Conservation (phyloP, 2,113 vertebrate species). For the Gnathonemus longibarbis region DNA sequence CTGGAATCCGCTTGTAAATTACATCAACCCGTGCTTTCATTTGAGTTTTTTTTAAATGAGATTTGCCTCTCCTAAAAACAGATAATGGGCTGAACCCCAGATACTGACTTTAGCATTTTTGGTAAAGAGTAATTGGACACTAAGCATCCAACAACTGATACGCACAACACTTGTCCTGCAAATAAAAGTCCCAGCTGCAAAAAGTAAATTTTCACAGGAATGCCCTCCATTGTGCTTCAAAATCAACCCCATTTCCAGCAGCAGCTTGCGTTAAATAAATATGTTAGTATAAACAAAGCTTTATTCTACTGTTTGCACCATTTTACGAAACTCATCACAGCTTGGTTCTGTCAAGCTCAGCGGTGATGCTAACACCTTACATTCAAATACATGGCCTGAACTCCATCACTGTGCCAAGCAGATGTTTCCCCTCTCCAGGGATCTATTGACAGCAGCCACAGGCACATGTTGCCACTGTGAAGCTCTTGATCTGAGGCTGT, state of each 20-base stretch:
- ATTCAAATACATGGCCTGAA: background rate
- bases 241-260: background rate
- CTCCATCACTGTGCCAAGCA: background rate
- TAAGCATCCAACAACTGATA: background rate
- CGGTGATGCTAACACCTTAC: background rate
- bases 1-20: constrained; percentile 34
- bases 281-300: background rate
- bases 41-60: constrained; percentile 16
- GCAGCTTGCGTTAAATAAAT: background rate
- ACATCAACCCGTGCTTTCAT: constrained; percentile 32
- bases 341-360: background rate
- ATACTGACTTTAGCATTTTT: background rate
- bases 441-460: background rate
- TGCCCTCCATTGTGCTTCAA: background rate
- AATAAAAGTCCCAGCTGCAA: background rate
- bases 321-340: background rate
- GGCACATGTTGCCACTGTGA: background rate
- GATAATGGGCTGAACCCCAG: constrained; percentile 16
- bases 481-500: constrained; percentile 8
- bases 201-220: background rate
- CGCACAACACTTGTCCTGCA: background rate
- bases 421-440: background rate
- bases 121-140: background rate
- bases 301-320: background rate
- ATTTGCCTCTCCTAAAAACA: constrained; percentile 18